Evolutionary conservation across 2,797 vertebrate genomes (phyloP), one percentile per base, ranked within the genome.

Genomic region (Leptodactylus fallax): DNA sequence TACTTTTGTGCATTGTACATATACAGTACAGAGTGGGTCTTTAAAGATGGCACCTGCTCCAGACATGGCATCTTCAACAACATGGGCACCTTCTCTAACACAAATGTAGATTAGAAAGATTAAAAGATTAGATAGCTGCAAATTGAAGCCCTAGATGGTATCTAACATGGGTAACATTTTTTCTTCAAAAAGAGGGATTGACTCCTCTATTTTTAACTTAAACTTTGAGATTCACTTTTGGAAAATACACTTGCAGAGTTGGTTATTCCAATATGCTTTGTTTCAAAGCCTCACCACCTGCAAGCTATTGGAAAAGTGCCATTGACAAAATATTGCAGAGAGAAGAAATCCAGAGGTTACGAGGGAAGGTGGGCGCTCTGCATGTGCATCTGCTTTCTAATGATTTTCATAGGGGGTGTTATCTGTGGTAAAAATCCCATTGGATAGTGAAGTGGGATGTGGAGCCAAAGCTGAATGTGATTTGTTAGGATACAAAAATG

Each of bases 381-480:
- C 21, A 17, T 67, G 25, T 49, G 55, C 69, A 81, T 81, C 83
- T 81, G 49, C 49, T 56, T 67, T 58, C 14, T 56, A 82, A 82
- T 80, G 58, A 53, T 27, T 76, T 65, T 27, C 81, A 27, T 11
- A 56, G 51, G 67, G 83, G 83, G 83, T 12, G 84, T 89, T 86
- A 19, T 77, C 67, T 63, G 67, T 7, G 86, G 49, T 67, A 47
- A 7, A 51, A 36, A 61, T 78, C 79, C 83, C 36, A 89, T 89
- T 89, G 87, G 87, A 81, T 76, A 25, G 45, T 27, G 61, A 61
- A 55, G 65, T 67, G 83, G 87, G 87, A 76, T 17, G 79, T 80
- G 69, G 82, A 58, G 47, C 60, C 19, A 51, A 81, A 23, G 11
- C 45, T 1, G 14, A 25, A 11, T 13, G 51, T n/a, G 53, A 13